These are phyloP conservation scores for Psettodes erumei DNA, from an alignment of 2,113 vertebrate species.

Conservation along the genomic window DNA sequence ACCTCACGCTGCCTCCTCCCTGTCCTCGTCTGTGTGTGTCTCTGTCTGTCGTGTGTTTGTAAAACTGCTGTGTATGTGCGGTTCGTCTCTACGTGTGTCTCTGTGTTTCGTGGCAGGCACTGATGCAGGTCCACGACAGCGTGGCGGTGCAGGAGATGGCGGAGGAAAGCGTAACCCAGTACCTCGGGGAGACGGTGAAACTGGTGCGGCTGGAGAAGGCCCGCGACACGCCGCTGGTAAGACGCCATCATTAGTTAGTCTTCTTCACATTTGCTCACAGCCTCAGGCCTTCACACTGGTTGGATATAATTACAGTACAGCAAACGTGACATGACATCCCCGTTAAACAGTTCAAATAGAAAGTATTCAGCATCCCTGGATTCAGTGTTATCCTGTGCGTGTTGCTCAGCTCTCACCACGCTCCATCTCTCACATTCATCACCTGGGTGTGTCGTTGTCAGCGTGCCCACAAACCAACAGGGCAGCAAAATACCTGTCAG, in stretches of 20 bases:
- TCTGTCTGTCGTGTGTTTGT: constrained; percentile 31
- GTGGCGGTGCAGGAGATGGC: constrained; percentile 92
- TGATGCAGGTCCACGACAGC: constrained; percentile 93
- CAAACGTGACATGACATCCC: neutral
- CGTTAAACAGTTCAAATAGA: no score
- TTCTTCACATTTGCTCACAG: neutral
- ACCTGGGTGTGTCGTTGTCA: constrained; percentile 23
- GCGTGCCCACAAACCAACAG: constrained; percentile 35
- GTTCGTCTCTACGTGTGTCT: constrained; percentile 39
- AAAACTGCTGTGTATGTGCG: constrained; percentile 16
- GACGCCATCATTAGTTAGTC: constrained; percentile 46
- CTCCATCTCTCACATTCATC: constrained; percentile 25
- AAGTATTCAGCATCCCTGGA: neutral
- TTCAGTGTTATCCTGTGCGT: neutral
- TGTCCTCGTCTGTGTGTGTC: constrained; percentile 13
- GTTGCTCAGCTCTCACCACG: neutral
- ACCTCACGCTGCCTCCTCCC: constrained; percentile 28
- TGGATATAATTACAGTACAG: neutral
- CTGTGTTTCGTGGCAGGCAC: constrained; percentile 82
- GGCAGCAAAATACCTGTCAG: constrained; percentile 31
- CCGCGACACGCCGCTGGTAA: constrained; percentile 93
- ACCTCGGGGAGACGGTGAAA: constrained; percentile 92
- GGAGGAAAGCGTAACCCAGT: constrained; percentile 86
- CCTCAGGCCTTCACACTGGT: neutral
- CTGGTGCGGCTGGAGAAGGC: constrained; percentile 95